phyloP scores from a whole-genome alignment of 2,888 invertebrate species.

The Agrochola lota region DNA sequence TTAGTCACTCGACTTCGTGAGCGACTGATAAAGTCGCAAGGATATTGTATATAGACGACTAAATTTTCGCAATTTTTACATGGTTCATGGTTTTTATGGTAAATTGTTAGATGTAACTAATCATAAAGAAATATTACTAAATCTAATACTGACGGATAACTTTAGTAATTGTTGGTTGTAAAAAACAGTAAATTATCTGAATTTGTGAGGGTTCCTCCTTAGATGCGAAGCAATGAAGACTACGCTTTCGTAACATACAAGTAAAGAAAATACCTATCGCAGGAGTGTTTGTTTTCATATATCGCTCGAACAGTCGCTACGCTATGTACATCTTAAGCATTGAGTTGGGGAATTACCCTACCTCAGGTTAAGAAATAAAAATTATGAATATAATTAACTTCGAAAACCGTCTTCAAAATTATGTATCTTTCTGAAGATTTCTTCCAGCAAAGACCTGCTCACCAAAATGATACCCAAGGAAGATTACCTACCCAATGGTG shows the following conservation, averaged over 20 bases:
- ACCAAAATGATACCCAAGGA: background rate
- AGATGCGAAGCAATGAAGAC: background rate
- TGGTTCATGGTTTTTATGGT: no score
- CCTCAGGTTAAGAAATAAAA: background rate
- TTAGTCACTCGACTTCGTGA: conserved; percentile 61
- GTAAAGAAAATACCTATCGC: background rate
- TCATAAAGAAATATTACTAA: background rate
- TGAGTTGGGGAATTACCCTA: background rate
- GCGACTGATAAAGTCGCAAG: conserved; percentile 59
- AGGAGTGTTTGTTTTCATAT: background rate
- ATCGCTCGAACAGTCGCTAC: background rate
- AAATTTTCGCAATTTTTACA: conserved; percentile 36
- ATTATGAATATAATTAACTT: no score
- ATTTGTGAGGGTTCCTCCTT: background rate
- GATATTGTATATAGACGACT: conserved; percentile 26
- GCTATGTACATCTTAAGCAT: background rate
- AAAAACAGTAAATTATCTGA: background rate
- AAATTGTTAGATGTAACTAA: conserved; percentile 16
- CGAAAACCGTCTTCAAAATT: background rate
- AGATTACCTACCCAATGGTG: background rate
- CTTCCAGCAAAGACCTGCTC: background rate
- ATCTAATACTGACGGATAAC: background rate
- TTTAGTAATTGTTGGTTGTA: background rate
- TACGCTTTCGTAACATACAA: background rate
- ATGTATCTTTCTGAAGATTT: background rate